These are phyloP conservation scores for Epinephelus cyanopodus DNA, from an alignment of 2,113 vertebrate genomes.

Conservation along the genomic window DNA sequence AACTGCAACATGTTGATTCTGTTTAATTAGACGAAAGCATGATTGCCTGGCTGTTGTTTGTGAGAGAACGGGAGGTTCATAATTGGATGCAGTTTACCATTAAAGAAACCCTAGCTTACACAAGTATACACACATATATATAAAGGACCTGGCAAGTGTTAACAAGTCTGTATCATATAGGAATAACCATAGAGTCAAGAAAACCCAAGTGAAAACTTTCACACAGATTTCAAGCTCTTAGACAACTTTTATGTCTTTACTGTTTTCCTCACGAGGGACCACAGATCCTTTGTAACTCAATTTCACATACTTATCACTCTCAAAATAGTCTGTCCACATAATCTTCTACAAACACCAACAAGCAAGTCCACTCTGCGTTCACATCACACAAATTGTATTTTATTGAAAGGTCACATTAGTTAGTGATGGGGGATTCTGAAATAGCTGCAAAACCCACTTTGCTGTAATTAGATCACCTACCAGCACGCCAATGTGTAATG, in stretches of 20 bases:
- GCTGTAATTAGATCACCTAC: slow-evolving; percentile 44
- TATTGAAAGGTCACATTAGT: slow-evolving; percentile 43
- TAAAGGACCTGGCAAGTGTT: neutral
- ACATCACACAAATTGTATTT: slow-evolving; percentile 16
- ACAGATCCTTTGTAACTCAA: slow-evolving; percentile 26
- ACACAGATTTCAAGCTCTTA: slow-evolving; percentile 7
- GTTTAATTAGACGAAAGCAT: slow-evolving; percentile 17
- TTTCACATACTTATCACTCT: slow-evolving; percentile 28
- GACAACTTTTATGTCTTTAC: neutral
- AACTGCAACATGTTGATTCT: slow-evolving; percentile 26
- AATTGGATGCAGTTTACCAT: slow-evolving; percentile 21
- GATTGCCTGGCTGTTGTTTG: slow-evolving; percentile 11
- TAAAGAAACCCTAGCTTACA: neutral
- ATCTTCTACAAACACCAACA: slow-evolving; percentile 13
- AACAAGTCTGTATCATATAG: neutral
- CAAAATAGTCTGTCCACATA: slow-evolving; percentile 34
- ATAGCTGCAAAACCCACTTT: slow-evolving; percentile 63
- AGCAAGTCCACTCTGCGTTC: neutral
- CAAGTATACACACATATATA: neutral
- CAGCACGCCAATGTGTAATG: slow-evolving; percentile 21
- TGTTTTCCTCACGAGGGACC: slow-evolving; percentile 11
- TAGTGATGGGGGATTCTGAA: slow-evolving; percentile 22
- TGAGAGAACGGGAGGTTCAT: neutral
- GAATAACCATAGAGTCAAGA: neutral
- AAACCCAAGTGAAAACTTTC: neutral